Conservation (phyloP, 37 sponge, comb jelly and placozoan species). For the Crambe crambe region DNA sequence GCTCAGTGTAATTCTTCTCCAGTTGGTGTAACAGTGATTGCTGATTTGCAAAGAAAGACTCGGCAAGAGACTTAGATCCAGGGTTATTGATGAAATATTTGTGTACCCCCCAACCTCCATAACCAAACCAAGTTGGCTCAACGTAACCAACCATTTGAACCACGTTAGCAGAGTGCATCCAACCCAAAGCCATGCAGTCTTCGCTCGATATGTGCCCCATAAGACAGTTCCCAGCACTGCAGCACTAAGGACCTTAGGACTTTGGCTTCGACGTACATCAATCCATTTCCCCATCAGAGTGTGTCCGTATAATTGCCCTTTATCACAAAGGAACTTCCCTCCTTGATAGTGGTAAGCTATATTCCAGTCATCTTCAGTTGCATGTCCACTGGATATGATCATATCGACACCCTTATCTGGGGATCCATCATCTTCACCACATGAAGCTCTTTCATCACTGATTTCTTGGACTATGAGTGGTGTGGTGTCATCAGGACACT, state of each 20-base stretch:
- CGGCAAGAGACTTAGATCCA: conserved; percentile 47
- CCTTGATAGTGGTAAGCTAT: conserved; percentile 43
- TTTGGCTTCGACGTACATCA: conserved; percentile 9
- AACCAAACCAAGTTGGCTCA: conserved; percentile 67
- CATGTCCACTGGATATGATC: conserved; percentile 74
- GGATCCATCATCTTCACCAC: not conserved
- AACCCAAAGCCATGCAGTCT: conserved; percentile 73
- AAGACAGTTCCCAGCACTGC: conserved; percentile 68
- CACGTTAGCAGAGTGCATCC: conserved; percentile 77
- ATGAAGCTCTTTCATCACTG: conserved; percentile 10
- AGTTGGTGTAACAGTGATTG: conserved; percentile 52
- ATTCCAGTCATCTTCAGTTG: conserved; percentile 56
- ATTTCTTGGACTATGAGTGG: conserved; percentile 34
- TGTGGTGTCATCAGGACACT: conserved; percentile 54
- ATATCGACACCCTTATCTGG: conserved; percentile 59
- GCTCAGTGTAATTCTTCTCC: conserved; percentile 8
- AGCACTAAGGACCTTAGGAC: conserved; percentile 63
- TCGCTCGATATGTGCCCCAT: conserved; percentile 47
- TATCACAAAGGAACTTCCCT: conserved; percentile 35
- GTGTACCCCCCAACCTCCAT: conserved; percentile 78
- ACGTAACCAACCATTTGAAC: conserved; percentile 76
- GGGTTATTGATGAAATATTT: conserved; percentile 67
- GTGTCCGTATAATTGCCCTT: conserved; percentile 37
- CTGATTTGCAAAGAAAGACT: conserved; percentile 79
- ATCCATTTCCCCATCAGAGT: not conserved